Evolutionary conservation across 2,113 vertebrate species (phyloP).

Genomic region (Dasyornis broadbenti): DNA sequence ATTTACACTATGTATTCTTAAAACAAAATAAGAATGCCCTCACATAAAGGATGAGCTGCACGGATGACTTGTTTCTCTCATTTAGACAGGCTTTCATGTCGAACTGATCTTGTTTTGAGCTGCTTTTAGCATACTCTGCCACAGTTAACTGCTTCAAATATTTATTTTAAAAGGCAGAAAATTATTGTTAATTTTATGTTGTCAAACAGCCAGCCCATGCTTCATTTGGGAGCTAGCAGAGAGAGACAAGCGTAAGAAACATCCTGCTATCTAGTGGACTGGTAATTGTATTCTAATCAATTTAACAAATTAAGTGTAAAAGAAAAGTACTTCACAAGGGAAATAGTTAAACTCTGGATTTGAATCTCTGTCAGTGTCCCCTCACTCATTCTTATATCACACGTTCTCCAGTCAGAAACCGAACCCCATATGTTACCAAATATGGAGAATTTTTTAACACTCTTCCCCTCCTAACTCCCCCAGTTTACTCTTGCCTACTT

Average conservation of each 20-base stretch:
- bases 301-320: conserved; percentile 31
- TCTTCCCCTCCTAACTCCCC: neutral
- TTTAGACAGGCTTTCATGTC: neutral
- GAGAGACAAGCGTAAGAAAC: conserved; percentile 28
- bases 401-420: neutral
- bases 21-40: neutral
- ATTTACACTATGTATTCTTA: neutral
- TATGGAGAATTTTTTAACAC: neutral
- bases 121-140: conserved; percentile 16
- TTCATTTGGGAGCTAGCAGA: conserved; percentile 31
- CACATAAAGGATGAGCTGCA: neutral
- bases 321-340: conserved; percentile 21
- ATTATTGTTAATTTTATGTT: conserved; percentile 47
- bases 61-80: neutral
- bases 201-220: neutral
- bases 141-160: conserved; percentile 35
- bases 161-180: conserved; percentile 48
- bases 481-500: neutral
- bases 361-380: neutral
- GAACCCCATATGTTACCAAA: neutral
- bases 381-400: neutral
- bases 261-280: conserved; percentile 9
- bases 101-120: neutral
- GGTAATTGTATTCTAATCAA: conserved; percentile 49
- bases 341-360: neutral